Base-by-base conservation (phyloP, 2,888 invertebrate species). In the Microctonus hyperodae region DNA sequence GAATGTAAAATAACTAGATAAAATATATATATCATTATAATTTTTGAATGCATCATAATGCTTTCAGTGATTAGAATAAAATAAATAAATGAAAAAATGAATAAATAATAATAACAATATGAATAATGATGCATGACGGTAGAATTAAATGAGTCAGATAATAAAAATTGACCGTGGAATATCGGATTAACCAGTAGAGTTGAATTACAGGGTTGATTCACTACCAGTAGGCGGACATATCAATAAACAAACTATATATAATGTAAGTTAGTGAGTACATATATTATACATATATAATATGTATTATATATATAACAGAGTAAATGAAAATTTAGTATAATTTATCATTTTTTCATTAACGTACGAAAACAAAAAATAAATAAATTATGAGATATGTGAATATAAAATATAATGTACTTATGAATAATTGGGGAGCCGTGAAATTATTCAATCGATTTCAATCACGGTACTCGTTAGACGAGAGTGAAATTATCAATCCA, bases 401-500 rank as follows among this genome's bases (percentile, higher is more conserved):
- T 20, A 22, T 20, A 20, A 20, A 40, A 25, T 25, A 63, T n/a
- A n/a, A n/a, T n/a, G n/a, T n/a, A n/a, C n/a, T n/a, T n/a, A 37
- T 25, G 28, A 44, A 53, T 28, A 63, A 28, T 35, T 37, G 9
- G 33, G 35, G 37, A 33, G 31, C 28, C 20, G 28, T 22, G 33
- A 33, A 64, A 25, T 40, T 44, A 64, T 31, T 56, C 56, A 64
- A 56, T 55, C 55, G 63, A 16, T 55, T 5, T n/a, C 37, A 23
- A 28, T 25, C 40, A 28, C n/a, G 40, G 63, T 55, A n/a, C 4
- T 37, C n/a, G 33, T 16, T 28, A 31, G 44, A 56, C 2, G 2
- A 9, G 48, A 7, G 55, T 56, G 56, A 40, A 44, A 44, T 56
- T 64, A 56, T 64, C 63, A 64, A 64, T 64, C 44, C 56, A 56